phyloP scores from a whole-genome alignment of 2,888 invertebrate species.

The Morpho achilles region DNA sequence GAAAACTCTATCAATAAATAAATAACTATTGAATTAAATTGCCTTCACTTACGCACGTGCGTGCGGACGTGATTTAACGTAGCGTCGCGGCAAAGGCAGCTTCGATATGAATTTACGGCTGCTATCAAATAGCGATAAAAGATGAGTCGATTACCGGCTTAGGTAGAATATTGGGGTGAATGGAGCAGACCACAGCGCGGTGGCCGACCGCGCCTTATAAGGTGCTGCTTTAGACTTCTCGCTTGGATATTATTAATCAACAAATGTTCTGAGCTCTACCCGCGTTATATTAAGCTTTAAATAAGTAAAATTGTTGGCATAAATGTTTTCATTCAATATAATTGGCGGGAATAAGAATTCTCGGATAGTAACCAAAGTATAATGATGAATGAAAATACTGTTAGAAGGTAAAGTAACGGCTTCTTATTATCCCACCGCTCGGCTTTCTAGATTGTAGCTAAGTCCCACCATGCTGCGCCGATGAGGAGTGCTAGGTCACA shows the following conservation, averaged over 20 bases:
- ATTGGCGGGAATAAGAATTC: too few relatives aligned
- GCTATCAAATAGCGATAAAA: conserved; percentile 56
- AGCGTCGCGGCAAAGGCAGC: conserved; percentile 3
- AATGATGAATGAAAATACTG: too few relatives aligned
- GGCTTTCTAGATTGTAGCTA: too few relatives aligned
- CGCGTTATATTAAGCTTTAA: background rate
- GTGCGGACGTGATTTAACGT: background rate
- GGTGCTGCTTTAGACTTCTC: conserved; percentile 39
- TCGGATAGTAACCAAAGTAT: too few relatives aligned
- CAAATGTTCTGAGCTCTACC: background rate
- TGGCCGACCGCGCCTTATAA: conserved; percentile 29
- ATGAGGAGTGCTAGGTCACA: too few relatives aligned
- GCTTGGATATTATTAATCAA: conserved; percentile 54
- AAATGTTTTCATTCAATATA: too few relatives aligned
- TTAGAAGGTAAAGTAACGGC: too few relatives aligned
- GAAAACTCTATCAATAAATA: too few relatives aligned
- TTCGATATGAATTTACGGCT: conserved; percentile 34
- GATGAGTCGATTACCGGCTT: conserved; percentile 55
- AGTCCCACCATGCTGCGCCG: too few relatives aligned
- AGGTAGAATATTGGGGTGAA: conserved; percentile 29
- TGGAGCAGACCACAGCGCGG: conserved; percentile 27
- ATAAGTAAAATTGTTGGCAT: too few relatives aligned
- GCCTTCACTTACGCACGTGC: background rate
- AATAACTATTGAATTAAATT: too few relatives aligned
- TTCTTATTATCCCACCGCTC: too few relatives aligned